Evolutionary conservation across 2,888 invertebrate genomes (phyloP).

Genomic region (Leucania comma): DNA sequence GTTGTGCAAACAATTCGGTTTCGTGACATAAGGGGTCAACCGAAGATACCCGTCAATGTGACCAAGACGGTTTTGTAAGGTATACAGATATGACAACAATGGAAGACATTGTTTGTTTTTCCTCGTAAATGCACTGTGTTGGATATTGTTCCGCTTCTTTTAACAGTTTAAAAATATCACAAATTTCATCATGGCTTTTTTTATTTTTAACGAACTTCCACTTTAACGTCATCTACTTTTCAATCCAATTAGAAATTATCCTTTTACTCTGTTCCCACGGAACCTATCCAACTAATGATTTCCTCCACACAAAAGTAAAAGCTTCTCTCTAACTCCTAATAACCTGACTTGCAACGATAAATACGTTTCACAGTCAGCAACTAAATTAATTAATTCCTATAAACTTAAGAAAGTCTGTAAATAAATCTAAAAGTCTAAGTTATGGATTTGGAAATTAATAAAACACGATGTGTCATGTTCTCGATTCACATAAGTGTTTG

Average conservation of each 20-base stretch:
- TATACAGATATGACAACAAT: constrained; percentile 40
- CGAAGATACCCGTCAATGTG: constrained; percentile 12
- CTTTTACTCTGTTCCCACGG: constrained; percentile 24
- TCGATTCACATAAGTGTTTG: constrained; percentile 28
- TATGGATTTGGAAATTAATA: constrained; percentile 32
- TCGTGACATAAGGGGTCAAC: constrained; percentile 53
- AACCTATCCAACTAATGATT: constrained; percentile 38
- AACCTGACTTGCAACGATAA: constrained; percentile 24
- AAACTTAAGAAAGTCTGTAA: constrained; percentile 41
- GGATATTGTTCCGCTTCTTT: not conserved
- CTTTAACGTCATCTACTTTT: not conserved
- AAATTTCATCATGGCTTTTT: not conserved
- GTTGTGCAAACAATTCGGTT: constrained; percentile 48
- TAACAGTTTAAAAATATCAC: not conserved
- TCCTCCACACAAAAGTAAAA: constrained; percentile 58
- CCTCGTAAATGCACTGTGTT: not conserved
- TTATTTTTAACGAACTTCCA: not conserved
- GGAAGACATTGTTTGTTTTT: constrained; percentile 24
- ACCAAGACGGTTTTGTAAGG: constrained; percentile 29
- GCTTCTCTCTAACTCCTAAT: constrained; percentile 31
- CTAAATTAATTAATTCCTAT: constrained; percentile 47
- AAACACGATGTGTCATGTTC: constrained; percentile 15
- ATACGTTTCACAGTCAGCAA: constrained; percentile 38
- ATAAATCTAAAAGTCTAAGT: constrained; percentile 29
- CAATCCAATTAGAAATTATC: constrained; percentile 24